A percentile compares a stretch with the other conserved stretches of the same genome.
Evolutionary conservation across 2,113 vertebrate genomes (phyloP).

Genomic region (Antigone vipio): DNA sequence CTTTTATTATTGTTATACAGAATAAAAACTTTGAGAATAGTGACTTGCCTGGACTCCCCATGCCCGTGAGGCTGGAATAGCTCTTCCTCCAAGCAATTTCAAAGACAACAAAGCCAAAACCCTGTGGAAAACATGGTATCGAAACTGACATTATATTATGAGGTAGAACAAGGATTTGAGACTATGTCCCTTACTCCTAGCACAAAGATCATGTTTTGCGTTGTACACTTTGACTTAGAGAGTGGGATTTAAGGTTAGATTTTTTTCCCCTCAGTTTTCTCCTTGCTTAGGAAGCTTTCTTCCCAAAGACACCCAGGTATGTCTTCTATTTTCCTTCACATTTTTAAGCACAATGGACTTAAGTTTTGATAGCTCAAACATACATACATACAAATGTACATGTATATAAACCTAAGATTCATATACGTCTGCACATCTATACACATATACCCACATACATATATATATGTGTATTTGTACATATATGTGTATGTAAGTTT

Average conservation of each 20-base stretch:
- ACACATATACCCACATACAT: not conserved
- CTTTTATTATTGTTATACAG: not conserved
- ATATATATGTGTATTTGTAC: too few relatives aligned
- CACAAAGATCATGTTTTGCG: not conserved
- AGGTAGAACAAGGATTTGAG: not conserved
- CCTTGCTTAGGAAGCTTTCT: not conserved
- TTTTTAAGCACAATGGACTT: not conserved
- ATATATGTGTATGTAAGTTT: not conserved
- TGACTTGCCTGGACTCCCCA: not conserved
- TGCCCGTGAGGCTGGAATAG: not conserved
- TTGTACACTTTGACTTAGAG: not conserved
- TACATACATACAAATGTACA: accelerated
- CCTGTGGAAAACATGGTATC: accelerated
- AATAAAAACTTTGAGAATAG: not conserved
- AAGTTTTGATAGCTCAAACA: not conserved
- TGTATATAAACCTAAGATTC: not conserved
- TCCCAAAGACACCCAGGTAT: not conserved
- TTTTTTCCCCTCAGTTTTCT: not conserved
- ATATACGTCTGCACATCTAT: accelerated
- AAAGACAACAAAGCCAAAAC: not conserved
- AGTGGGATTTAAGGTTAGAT: not conserved
- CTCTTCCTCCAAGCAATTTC: not conserved
- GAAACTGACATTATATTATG: accelerated
- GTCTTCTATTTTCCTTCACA: not conserved
- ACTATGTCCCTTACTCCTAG: not conserved